Percentiles rank a stretch among this genome's conserved stretches.
Evolutionary conservation across 1,140 invertebrate genomes (phyloP).

Genomic region (Temnothorax curvispinosus): DNA sequence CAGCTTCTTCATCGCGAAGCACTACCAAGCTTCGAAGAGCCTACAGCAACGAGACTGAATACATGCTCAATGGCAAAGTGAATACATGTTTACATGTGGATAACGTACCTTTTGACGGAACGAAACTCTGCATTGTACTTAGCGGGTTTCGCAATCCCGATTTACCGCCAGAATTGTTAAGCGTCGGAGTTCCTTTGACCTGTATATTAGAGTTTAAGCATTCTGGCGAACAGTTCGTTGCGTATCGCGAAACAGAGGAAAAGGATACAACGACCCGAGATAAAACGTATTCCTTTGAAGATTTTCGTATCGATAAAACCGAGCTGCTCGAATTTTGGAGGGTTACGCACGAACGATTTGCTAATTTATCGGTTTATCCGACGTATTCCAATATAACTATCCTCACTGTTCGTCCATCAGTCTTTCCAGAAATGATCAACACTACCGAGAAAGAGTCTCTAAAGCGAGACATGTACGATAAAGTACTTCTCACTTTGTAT

Average conservation of each 20-base stretch:
- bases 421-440: constrained; percentile 65
- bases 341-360: constrained; percentile 65
- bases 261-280: constrained; percentile 32
- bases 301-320: constrained; percentile 66
- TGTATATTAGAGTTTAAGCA: constrained; percentile 80
- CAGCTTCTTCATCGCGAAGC: not conserved
- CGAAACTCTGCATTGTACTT: constrained; percentile 86
- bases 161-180: constrained; percentile 82
- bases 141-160: constrained; percentile 85
- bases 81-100: constrained; percentile 85
- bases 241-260: constrained; percentile 43
- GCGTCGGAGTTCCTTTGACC: constrained; percentile 84
- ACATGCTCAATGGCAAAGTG: constrained; percentile 67
- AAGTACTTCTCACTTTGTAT: constrained; percentile 85
- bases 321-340: constrained; percentile 74
- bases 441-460: constrained; percentile 77
- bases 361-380: constrained; percentile 74
- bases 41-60: constrained; percentile 46
- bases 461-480: constrained; percentile 85
- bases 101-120: constrained; percentile 85
- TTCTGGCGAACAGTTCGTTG: constrained; percentile 74
- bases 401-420: constrained; percentile 83
- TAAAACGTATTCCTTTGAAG: constrained; percentile 25
- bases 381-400: constrained; percentile 84
- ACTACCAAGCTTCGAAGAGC: not conserved